Base-by-base conservation (phyloP, 1,140 invertebrate genomes). In the Drosophila prosaltans region DNA sequence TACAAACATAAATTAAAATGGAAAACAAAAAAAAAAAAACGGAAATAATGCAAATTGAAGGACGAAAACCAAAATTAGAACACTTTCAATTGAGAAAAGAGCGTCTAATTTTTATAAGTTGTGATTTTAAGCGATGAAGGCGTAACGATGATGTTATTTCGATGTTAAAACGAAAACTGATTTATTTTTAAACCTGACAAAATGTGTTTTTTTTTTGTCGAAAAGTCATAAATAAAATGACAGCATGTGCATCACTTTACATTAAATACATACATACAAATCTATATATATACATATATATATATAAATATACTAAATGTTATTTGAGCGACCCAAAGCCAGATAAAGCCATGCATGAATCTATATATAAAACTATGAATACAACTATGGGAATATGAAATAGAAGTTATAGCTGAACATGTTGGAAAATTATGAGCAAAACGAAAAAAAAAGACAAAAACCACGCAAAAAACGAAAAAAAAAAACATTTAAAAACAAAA, bases 41-140 rank as follows among this genome's bases (percentile, higher is more conserved):
- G 65, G 11, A 51, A 63, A 51, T 28, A 28, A 54, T 21, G 16
- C 3, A 61, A 11, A 60, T 60, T 16, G 21, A 24, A 39, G 41
- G n/a, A 43, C 5, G 45, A 60, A 58, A 43, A 63, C 45, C 28
- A 57, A 79, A 74, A 85, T 84, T 84, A 71, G 67, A 66, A 62
- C 66, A 67, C 69, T 72, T 77, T 84, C 48, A 74, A 80, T 74
- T 74, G 63, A 65, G 41, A 62, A 63, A 54, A 26, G 59, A 78
- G 73, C 69, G 74, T 80, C 84, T 88, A 84, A 88, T 89, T 88
- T 89, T 74, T 80, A 80, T 88, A 78, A 88, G 84, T 88, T 88
- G 83, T 88, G 83, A 86, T 86, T 78, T 70, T 78, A 86, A 36
- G 32, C 32, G 32, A 36, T 36, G 32, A 36, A 78, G 80, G 54